Evolutionary conservation across 2,888 invertebrate species (phyloP).

Genomic region (Pseudococcus viburni): DNA sequence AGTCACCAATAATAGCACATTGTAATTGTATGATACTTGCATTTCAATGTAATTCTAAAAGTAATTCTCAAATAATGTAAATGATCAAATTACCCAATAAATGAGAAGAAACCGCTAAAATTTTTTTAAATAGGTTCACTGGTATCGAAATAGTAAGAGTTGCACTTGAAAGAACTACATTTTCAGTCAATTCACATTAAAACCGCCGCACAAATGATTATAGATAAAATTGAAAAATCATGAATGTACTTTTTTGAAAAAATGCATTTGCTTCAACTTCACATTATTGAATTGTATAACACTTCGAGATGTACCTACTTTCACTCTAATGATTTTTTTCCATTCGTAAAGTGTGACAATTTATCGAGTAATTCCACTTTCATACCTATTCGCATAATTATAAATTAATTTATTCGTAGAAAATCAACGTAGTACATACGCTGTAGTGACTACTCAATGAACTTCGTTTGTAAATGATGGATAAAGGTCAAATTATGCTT

Average conservation of each 20-base stretch:
- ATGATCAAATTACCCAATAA: not conserved
- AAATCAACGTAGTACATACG: not conserved
- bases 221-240: not conserved
- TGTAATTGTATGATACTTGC: too few relatives aligned
- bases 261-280: not conserved
- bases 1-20: too few relatives aligned
- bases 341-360: not conserved
- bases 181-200: not conserved
- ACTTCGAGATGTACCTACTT: not conserved
- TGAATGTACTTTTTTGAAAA: not conserved
- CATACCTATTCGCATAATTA: not conserved
- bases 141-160: not conserved
- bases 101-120: not conserved
- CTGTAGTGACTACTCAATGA: conserved; percentile 9
- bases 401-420: conserved; percentile 5
- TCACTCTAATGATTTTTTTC: not conserved
- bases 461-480: not conserved
- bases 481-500: conserved; percentile 10
- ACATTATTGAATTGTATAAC: not conserved
- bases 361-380: not conserved
- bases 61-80: too few relatives aligned
- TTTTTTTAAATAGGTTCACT: not conserved
- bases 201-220: not conserved
- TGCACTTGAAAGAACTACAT: not conserved
- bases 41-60: too few relatives aligned